Evolutionary conservation across 1,140 invertebrate genomes (phyloP).

Genomic region (Ylistrum balloti): DNA sequence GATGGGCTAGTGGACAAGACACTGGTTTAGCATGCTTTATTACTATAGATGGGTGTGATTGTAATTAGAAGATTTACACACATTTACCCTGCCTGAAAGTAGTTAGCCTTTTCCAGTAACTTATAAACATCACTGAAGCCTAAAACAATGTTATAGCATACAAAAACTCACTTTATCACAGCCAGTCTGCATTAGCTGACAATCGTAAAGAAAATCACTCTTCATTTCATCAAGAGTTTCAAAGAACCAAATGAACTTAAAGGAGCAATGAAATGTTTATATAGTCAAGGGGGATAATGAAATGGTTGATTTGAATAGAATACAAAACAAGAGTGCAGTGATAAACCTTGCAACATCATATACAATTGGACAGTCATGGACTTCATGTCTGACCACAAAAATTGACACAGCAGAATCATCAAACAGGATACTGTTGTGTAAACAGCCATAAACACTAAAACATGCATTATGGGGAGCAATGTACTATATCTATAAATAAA

Average conservation of each 20-base stretch:
- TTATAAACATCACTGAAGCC: neutral
- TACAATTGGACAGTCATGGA: neutral
- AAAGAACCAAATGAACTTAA: neutral
- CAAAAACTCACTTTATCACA: neutral
- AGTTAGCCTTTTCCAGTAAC: neutral
- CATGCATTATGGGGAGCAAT: too few relatives aligned
- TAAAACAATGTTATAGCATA: neutral
- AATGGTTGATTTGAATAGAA: neutral
- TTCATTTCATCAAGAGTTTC: neutral
- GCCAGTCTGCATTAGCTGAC: neutral
- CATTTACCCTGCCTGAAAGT: neutral
- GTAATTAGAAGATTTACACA: neutral
- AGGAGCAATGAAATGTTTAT: neutral
- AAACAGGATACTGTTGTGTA: neutral
- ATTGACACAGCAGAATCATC: neutral
- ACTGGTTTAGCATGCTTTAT: too few relatives aligned
- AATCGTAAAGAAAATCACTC: neutral
- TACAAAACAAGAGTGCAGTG: neutral
- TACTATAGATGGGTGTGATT: too few relatives aligned
- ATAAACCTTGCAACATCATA: neutral
- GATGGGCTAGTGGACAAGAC: too few relatives aligned
- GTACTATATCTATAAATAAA: too few relatives aligned
- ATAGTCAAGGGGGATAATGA: neutral
- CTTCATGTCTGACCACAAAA: neutral
- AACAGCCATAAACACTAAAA: neutral